Evolutionary conservation across 2,888 invertebrate genomes (phyloP).

Genomic region (Timema cristinae): DNA sequence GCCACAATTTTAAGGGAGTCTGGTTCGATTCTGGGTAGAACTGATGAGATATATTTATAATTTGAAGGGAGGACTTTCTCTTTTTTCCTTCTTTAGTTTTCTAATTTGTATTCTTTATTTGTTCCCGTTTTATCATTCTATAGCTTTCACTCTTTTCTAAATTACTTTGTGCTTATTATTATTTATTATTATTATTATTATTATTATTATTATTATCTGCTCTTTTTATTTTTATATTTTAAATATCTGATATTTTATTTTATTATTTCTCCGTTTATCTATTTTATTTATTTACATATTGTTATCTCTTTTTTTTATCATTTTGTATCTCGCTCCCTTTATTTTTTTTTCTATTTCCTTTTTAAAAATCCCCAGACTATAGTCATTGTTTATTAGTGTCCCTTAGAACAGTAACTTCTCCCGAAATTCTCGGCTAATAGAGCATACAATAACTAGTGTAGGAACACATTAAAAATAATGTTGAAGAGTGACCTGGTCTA

Average conservation of each 20-base stretch:
- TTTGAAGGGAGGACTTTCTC: neutral
- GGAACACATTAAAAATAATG: too few species aligned
- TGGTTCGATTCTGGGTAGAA: too few species aligned
- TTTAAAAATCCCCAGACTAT: too few species aligned
- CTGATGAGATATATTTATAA: too few species aligned
- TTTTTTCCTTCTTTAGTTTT: neutral
- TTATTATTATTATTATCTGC: neutral
- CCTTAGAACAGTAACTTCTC: too few species aligned
- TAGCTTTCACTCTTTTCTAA: neutral
- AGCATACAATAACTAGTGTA: too few species aligned
- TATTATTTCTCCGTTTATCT: neutral
- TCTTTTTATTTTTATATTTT: neutral
- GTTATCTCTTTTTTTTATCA: neutral
- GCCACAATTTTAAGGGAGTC: too few species aligned
- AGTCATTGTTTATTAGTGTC: too few species aligned
- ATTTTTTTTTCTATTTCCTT: neutral
- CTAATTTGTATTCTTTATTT: neutral
- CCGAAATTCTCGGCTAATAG: too few species aligned
- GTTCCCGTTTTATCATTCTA: neutral
- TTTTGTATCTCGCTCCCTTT: constrained; percentile 12
- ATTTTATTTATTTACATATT: neutral
- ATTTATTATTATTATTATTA: neutral
- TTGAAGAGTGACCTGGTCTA: too few species aligned
- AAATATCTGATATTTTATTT: neutral
- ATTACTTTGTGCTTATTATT: neutral